Base-by-base conservation (phyloP, 2,113 vertebrate genomes). In the Hippocampus abdominalis region DNA sequence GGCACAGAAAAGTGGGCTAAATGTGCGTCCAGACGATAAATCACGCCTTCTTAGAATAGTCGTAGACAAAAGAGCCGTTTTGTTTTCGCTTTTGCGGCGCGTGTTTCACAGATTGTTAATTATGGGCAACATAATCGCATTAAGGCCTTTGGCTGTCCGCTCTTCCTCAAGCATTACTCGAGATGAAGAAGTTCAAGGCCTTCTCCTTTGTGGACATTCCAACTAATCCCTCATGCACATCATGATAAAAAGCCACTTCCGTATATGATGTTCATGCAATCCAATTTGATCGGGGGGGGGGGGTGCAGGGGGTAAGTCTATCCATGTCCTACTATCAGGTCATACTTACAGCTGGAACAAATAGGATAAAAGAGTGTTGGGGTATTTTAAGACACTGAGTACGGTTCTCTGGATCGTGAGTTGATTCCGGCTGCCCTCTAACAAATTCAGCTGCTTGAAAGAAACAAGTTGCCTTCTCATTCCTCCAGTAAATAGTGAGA, bases 21-120 rank as follows among this genome's bases (percentile, higher is more conserved):
- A 91, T 93, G 87, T 94, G 90, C 87, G 89, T 88, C 91, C 86
- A 88, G 80, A 77, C 83, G 91, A 93, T 93, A 94, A 93, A 91
- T 90, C 75, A 76, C 51, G 76, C 91, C 90, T 88, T 92, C 87
- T 89, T 87, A 72, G 82, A 70, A 79, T 78, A 61, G 51, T 78
- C 75, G 32, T 67, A 1, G 71, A 87, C 75, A 79, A 78, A 74
- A 77, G 74, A 68, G 72, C n/a, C 23, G 68, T 42, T 60, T 71
- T 75, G 66, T 77, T 81, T 68, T 76, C 44, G 12, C 66, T 86
- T 86, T 82, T 69, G 70, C 69, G 77, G 79, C 81, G 84, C 80
- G 79, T 78, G 78, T 80, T 83, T 77, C 72, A 70, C 80, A 86
- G 80, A 83, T 88, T 86, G 77, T 80, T 87, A 87, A 90, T 89